Percentiles rank a stretch among this genome's conserved stretches.
phyloP scores from a whole-genome alignment of 2,797 vertebrate species.

The Rhyacichthys aspro region DNA sequence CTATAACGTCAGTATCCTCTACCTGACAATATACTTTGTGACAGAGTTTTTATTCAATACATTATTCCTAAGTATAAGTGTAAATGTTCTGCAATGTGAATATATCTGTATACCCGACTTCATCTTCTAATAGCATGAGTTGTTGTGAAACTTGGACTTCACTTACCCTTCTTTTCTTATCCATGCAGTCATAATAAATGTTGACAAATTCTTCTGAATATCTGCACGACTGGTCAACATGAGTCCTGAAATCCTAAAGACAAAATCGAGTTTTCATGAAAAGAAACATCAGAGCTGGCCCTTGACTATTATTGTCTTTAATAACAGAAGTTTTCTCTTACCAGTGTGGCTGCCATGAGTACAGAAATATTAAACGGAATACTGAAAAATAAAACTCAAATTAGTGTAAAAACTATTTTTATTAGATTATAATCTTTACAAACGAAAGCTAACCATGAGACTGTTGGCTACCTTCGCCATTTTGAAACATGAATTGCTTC shows the following conservation, averaged over 20 bases:
- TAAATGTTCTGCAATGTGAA: too few relatives aligned
- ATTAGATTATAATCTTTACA: not conserved
- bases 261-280: not conserved
- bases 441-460: not conserved
- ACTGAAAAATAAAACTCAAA: not conserved
- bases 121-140: too few relatives aligned
- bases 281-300: not conserved
- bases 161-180: constrained; percentile 93
- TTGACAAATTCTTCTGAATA: constrained; percentile 96
- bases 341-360: constrained; percentile 72
- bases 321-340: constrained; percentile 35
- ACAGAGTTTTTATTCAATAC: too few relatives aligned
- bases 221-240: constrained; percentile 93
- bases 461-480: not conserved
- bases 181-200: constrained; percentile 98
- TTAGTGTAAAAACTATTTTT: not conserved
- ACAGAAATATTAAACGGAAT: not conserved
- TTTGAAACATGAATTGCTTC: constrained; percentile 40
- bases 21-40: too few relatives aligned
- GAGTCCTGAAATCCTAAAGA: constrained; percentile 89
- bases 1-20: too few relatives aligned
- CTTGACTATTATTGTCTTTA: too few relatives aligned
- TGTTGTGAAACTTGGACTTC: not conserved
- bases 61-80: too few relatives aligned
- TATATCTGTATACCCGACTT: too few relatives aligned